A percentile compares a stretch with the other conserved stretches of the same genome.
Conservation (phyloP, 2,888 invertebrate species). For the Ischnus inquisitorius region DNA sequence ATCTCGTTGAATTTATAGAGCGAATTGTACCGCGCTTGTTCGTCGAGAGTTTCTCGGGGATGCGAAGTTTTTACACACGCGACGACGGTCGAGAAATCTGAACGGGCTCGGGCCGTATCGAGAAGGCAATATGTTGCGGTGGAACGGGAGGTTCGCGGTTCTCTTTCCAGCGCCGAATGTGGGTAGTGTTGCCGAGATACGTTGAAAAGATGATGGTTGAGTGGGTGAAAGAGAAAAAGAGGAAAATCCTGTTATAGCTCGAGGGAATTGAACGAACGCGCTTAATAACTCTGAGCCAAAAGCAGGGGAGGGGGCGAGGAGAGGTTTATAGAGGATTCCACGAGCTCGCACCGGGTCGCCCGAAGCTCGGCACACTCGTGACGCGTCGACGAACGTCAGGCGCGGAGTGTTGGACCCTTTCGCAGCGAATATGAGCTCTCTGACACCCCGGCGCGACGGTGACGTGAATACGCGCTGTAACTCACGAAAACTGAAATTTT, state of each 20-base stretch:
- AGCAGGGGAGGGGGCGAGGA: background rate
- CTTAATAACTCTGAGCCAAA: constrained; percentile 77
- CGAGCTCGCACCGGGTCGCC: constrained; percentile 39
- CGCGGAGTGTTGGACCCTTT: background rate
- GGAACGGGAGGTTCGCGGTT: constrained; percentile 44
- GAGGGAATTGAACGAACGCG: constrained; percentile 80
- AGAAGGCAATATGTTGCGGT: constrained; percentile 27
- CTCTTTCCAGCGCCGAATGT: background rate
- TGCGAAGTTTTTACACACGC: constrained; percentile 5
- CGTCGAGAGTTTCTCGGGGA: constrained; percentile 28
- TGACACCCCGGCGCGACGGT: constrained; percentile 5
- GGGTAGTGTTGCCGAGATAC: background rate
- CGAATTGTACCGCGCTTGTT: constrained; percentile 39
- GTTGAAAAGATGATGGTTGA: constrained; percentile 59
- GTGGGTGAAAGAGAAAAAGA: constrained; percentile 32
- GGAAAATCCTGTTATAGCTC: constrained; percentile 74
- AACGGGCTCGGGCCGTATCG: background rate
- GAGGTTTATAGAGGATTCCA: constrained; percentile 16
- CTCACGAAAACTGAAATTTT: background rate
- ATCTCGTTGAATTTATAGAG: constrained; percentile 35
- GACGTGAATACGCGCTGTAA: constrained; percentile 1
- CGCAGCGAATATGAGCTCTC: background rate
- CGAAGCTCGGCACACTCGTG: constrained; percentile 17
- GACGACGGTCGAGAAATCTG: constrained; percentile 20
- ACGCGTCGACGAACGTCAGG: constrained; percentile 20